Conservation (phyloP, 2,888 invertebrate genomes). For the Apoda limacodes region DNA sequence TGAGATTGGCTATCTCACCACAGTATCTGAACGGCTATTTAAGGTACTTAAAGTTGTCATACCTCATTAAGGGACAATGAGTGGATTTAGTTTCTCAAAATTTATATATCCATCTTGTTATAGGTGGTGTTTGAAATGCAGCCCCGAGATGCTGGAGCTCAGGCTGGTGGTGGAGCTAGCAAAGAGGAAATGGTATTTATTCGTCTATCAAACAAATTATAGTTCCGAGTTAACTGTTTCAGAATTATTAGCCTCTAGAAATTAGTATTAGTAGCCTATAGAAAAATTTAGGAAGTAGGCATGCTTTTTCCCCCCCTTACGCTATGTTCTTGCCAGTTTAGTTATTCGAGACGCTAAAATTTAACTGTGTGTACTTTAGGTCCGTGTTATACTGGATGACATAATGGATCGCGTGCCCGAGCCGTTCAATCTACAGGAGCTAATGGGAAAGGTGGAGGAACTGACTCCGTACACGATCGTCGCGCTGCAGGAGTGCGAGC, state of each 20-base stretch:
- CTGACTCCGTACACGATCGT: slow-evolving; percentile 92
- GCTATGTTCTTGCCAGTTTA: too few species aligned
- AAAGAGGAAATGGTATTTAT: slow-evolving; percentile 81
- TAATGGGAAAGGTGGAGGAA: slow-evolving; percentile 89
- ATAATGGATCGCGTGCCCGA: slow-evolving; percentile 90
- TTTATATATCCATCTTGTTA: too few species aligned
- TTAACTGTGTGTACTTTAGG: too few species aligned
- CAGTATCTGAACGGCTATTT: slow-evolving; percentile 87
- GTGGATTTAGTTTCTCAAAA: too few species aligned
- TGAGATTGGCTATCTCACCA: slow-evolving; percentile 93
- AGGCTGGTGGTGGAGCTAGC: slow-evolving; percentile 77
- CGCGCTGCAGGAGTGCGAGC: slow-evolving; percentile 92
- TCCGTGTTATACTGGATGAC: slow-evolving; percentile 83
- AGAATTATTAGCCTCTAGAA: not conserved
- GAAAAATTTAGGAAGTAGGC: too few species aligned
- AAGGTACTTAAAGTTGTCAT: slow-evolving; percentile 40
- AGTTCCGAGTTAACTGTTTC: not conserved
- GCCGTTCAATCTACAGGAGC: slow-evolving; percentile 86
- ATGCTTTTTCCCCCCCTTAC: too few species aligned
- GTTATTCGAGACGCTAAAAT: too few species aligned
- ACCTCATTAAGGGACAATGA: not conserved
- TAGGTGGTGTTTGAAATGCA: slow-evolving; percentile 84
- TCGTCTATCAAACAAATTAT: too few species aligned
- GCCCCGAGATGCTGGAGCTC: slow-evolving; percentile 82
- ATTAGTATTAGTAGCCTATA: too few species aligned